These are phyloP conservation scores for Dioctria linearis DNA, from an alignment of 2,888 invertebrate species.

Conservation along the genomic window DNA sequence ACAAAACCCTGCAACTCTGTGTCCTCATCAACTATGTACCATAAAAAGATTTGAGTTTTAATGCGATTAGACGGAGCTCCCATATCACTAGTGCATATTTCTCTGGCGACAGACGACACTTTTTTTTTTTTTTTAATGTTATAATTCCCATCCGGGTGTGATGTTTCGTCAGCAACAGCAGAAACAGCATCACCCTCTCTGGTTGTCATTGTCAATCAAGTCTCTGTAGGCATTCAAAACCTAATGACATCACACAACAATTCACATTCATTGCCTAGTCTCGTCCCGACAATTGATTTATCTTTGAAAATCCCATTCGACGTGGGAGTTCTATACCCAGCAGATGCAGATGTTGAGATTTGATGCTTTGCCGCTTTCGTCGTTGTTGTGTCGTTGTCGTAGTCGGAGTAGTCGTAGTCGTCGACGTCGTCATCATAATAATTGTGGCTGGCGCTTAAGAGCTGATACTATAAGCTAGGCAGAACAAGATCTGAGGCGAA, in stretches of 20 bases:
- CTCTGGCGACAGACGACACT: background rate
- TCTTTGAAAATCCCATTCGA: background rate
- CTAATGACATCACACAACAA: constrained; percentile 8
- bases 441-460: no score
- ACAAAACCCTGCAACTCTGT: no score
- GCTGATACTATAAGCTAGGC: background rate
- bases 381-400: no score
- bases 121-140: background rate
- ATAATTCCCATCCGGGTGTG: background rate
- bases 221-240: background rate
- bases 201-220: background rate
- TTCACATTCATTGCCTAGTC: background rate
- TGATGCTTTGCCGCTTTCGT: no score
- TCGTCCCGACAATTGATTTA: constrained; percentile 10
- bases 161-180: background rate
- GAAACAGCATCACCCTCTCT: background rate
- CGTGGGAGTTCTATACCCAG: background rate
- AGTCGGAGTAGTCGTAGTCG: background rate
- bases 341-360: background rate
- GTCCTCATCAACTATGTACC: no score
- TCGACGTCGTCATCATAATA: no score
- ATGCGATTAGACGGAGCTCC: constrained; percentile 7
- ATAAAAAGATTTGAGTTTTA: background rate
- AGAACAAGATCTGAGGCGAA: background rate
- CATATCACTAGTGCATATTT: background rate